Evolutionary conservation across 2,113 vertebrate species (phyloP), one percentile per base, ranked within the genome.

Genomic region (Argyrosomus japonicus): DNA sequence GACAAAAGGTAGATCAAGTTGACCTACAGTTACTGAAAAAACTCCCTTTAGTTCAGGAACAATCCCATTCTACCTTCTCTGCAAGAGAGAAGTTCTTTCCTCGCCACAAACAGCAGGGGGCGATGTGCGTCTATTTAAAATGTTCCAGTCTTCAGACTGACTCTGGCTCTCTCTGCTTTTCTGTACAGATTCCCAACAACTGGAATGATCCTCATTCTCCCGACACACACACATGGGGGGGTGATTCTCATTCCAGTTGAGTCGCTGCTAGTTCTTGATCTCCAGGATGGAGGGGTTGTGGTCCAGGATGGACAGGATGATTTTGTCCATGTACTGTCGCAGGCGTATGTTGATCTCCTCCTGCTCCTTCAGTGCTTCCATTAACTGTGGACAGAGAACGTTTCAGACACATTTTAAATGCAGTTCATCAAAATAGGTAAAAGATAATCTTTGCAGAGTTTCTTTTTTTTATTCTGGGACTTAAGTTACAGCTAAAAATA

Each of bases 311-410:
- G 96, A 96, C 69, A 99, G 93, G 91, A 99, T 99, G 21, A 99
- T 98, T 95, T 99, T 99, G 96, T 99, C 98, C 98, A 99, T 99
- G 92, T 99, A 99, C 84, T 99, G 98, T 61, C 98, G 94, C 68
- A 99, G 95, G 21, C 97, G 96, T 69, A 95, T 91, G 88, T 99
- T 99, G 86, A 99, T 99, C 86, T 99, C 98, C 81, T 99, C 98
- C 90, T 99, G 98, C 82, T 99, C 97, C 94, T 97, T 98, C 43
- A 99, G 94, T 84, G 98, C 98, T 89, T 99, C 98, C 97, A 99
- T 98, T 64, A 99, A 93, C 98, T 99, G 92, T 56, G 58, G 68
- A 91, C 5, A 89, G 21, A 89, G 11, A 67, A 18, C 8, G 74
- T 4, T 4, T 36, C n/a, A 74, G 14, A 47, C 36, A 21, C 19